phyloP scores from a whole-genome alignment of 2,888 invertebrate genomes.

The Aleiodes leptofemur region DNA sequence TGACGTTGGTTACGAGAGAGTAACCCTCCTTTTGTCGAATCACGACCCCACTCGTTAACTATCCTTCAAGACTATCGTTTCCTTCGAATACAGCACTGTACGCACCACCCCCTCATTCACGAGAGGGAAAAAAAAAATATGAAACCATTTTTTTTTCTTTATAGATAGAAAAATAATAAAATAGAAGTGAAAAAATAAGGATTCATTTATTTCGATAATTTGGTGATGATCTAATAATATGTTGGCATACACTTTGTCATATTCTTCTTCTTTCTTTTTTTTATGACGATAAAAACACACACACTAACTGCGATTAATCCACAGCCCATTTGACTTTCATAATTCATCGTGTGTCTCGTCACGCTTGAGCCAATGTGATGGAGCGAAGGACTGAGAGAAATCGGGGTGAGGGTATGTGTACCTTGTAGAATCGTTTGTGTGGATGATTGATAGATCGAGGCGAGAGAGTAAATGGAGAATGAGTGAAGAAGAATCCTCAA shows the following conservation, averaged over 20 bases:
- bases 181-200: background rate
- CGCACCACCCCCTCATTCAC: conserved; percentile 9
- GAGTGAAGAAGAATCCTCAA: background rate
- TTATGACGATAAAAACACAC: conserved; percentile 24
- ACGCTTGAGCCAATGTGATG: conserved; percentile 27
- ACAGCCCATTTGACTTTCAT: conserved; percentile 36
- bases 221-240: conserved; percentile 1
- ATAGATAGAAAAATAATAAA: background rate
- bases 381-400: conserved; percentile 24
- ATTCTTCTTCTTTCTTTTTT: background rate
- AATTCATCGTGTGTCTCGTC: conserved; percentile 38
- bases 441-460: conserved; percentile 47
- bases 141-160: background rate
- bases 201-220: conserved; percentile 1
- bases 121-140: background rate
- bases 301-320: conserved; percentile 3
- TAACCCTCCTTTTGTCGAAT: conserved; percentile 57
- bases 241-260: conserved; percentile 17
- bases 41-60: conserved; percentile 65
- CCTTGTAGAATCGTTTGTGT: conserved; percentile 38
- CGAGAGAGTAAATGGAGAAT: background rate
- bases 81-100: conserved; percentile 38
- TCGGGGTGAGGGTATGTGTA: conserved; percentile 31
- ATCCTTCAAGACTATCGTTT: conserved; percentile 38
- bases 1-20: conserved; percentile 40